Evolutionary conservation across 2,113 vertebrate species (phyloP), one percentile per base, ranked within the genome.

Genomic region (Melanostigma gelatinosum): DNA sequence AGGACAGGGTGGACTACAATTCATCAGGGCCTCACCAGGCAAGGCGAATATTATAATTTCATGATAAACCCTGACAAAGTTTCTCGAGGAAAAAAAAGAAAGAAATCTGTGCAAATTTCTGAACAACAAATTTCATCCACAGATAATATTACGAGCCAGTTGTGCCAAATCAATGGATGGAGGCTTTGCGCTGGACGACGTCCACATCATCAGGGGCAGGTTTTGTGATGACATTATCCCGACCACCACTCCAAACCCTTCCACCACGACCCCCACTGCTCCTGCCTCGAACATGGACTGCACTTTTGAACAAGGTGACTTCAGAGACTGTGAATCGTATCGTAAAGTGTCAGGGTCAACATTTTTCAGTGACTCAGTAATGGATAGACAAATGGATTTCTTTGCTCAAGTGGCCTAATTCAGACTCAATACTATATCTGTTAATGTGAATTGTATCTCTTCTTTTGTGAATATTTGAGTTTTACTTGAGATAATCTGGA

Each of bases 141-240:
- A 96, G 95, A 90, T 96, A 68, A 79, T 95, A 75, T 88, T 96
- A 85, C 88, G 92, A 87, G 93, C 88, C 38, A 70, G 2, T 20
- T 40, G 42, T 58, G 1, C 2, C 4, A 0, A 0, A 2, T 10
- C 0, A 1, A 0, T 0, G 1, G 1, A 1, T 0, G 88, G 38
- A 32, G 78, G 48, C 48, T 82, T 95, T 46, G 68, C 93, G n/a
- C 69, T 96, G 44, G 95, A 96, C 77, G 95, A 96, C 20, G 8
- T 95, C 54, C 88, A 91, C 57, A 84, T 96, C 62, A 85, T 90
- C 27, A 87, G 80, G 36, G 61, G 80, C 22, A 46, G 16, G 29
- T 69, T 73, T 54, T 96, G 95, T 77, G 46, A 79, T 36, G 86
- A 88, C 3, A 36, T 82, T 0, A 52, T 69, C 44, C 82, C 85